These are phyloP conservation scores for Zygaena filipendulae DNA, from an alignment of 2,888 invertebrate genomes.

Conservation along the genomic window DNA sequence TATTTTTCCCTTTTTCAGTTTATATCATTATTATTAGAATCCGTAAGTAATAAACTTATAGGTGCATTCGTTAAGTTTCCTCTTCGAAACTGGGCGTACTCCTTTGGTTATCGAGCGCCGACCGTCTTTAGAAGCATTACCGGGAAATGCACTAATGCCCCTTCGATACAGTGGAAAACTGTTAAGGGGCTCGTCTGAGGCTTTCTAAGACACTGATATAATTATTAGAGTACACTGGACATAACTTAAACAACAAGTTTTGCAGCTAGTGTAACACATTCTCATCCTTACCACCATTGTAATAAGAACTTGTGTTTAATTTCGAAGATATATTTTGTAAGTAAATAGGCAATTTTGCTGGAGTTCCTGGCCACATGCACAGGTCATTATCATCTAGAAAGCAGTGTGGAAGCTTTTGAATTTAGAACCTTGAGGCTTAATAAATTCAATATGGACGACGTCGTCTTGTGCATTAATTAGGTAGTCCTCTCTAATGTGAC, in stretches of 20 bases:
- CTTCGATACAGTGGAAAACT: conserved; percentile 61
- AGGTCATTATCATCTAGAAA: conserved; percentile 51
- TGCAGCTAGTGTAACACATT: conserved; percentile 22
- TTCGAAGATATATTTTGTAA: conserved; percentile 9
- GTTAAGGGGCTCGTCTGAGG: conserved; percentile 66
- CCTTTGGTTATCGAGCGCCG: conserved; percentile 53
- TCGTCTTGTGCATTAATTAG: no score
- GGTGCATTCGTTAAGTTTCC: no score
- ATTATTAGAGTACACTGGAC: conserved; percentile 66
- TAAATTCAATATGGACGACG: conserved; percentile 42
- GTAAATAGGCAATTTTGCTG: conserved; percentile 34
- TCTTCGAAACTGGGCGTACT: no score
- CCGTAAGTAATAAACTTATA: neutral
- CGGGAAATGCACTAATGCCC: conserved; percentile 64
- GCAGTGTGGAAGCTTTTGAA: conserved; percentile 38
- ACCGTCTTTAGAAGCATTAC: conserved; percentile 64
- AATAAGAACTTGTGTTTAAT: no score
- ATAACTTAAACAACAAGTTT: conserved; percentile 18
- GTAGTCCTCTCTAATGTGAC: no score
- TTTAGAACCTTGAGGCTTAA: conserved; percentile 34
- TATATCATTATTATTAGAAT: neutral
- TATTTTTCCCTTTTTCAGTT: no score
- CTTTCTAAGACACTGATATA: conserved; percentile 66
- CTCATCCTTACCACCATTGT: neutral
- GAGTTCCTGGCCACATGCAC: conserved; percentile 47